Percentiles rank a stretch among this genome's conserved stretches.
Conservation (phyloP, 2,113 vertebrate genomes). For the Alces alces region DNA sequence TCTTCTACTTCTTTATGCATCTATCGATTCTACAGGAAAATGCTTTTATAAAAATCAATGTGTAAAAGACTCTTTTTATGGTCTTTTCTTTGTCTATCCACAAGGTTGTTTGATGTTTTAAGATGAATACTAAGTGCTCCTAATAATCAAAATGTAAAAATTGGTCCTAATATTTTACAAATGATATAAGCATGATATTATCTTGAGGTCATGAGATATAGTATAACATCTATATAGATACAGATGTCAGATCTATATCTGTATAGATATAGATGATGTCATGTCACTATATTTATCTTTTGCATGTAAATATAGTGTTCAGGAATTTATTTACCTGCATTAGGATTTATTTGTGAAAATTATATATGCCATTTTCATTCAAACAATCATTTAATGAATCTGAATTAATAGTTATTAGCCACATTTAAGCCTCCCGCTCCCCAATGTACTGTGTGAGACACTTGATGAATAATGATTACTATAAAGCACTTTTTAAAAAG, state of each 20-base stretch:
- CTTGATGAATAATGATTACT: background rate
- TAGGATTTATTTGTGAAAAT: background rate
- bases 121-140: background rate
- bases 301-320: background rate
- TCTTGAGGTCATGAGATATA: background rate
- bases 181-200: background rate
- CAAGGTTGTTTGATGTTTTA: background rate
- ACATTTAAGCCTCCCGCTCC: background rate
- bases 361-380: background rate
- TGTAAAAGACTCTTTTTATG: background rate
- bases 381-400: constrained; percentile 2
- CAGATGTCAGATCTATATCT: background rate
- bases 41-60: constrained; percentile 45
- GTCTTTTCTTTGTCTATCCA: background rate
- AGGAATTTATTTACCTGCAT: background rate
- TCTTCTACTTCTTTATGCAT: background rate
- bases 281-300: background rate
- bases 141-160: constrained; percentile 6
- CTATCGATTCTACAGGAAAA: constrained; percentile 17
- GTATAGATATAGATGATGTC: background rate
- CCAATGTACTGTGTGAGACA: background rate
- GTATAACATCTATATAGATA: background rate
- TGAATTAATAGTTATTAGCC: background rate
- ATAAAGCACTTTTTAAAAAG: background rate
- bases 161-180: background rate